Evolutionary conservation across 2,888 invertebrate species (phyloP), one percentile per base, ranked within the genome.

Genomic region (Notodonta dromedarius): DNA sequence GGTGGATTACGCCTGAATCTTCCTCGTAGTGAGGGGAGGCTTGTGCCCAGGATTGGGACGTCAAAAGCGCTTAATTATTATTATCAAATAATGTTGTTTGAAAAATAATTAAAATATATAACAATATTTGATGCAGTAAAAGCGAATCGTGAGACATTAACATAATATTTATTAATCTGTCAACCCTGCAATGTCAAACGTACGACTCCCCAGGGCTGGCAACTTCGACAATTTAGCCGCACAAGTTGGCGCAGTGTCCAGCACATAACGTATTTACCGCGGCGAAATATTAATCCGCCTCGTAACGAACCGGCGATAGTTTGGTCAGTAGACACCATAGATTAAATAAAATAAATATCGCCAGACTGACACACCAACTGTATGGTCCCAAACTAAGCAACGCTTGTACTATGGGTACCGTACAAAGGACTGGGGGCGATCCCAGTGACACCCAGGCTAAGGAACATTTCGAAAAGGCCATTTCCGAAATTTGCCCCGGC

Each of bases 211-310:
- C 64, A 86, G 90, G 89, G 90, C 66, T 86, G 86, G 69, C 83
- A 92, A 92, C 88, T 93, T 90, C 85, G 83, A 88, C 89, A 92
- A 91, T 91, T 92, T 90, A 83, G 78, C 81, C 66, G 78, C 76
- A 81, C 86, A 89, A 91, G 84, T 91, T 89, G 78, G 77, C 73
- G 79, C 83, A 80, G 80, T 87, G 91, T 87, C 90, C 89, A 76
- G 68, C 84, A 83, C 85, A 89, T 92, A 90, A 93, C 86, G 88
- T 90, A 93, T 93, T 93, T 91, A 93, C 88, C 82, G 84, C 83
- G 79, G 78, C 91, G 90, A 91, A 93, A 92, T 93, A 93, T 93
- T 93, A 91, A 93, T 93, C 87, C 83, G 68, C 73, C 74, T 79
- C 76, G 86, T 92, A 91, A 92, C 90, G 89, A 91, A 88, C 78